Percentiles rank a stretch among this genome's conserved stretches.
phyloP scores from a whole-genome alignment of 1,140 invertebrate genomes.

The Holcopasites calliopsidis region DNA sequence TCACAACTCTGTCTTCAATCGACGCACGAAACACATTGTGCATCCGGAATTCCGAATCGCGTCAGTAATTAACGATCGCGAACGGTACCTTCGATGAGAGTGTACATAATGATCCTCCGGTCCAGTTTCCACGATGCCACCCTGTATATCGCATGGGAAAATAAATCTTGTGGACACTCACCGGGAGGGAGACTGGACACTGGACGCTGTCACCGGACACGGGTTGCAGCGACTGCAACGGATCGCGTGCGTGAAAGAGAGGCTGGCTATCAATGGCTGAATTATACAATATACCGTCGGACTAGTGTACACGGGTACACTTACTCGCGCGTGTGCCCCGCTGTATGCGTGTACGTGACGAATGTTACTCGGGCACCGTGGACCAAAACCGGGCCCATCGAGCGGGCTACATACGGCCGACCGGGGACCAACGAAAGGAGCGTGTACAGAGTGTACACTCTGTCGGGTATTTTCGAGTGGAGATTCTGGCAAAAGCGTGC shows the following conservation, averaged over 20 bases:
- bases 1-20: too few species aligned
- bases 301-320: conserved; percentile 39
- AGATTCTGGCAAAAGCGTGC: conserved; percentile 11
- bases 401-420: background rate
- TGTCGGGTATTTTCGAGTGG: conserved; percentile 44
- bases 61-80: too few species aligned
- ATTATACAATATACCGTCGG: conserved; percentile 74
- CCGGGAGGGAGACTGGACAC: conserved; percentile 77
- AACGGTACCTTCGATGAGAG: too few species aligned
- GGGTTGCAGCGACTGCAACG: conserved; percentile 75
- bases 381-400: background rate
- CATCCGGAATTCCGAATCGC: too few species aligned
- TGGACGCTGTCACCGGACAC: conserved; percentile 78
- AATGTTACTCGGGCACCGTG: too few species aligned
- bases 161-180: conserved; percentile 79
- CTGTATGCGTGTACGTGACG: conserved; percentile 46
- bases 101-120: background rate
- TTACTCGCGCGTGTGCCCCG: conserved; percentile 38
- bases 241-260: conserved; percentile 77
- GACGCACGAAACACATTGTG: background rate
- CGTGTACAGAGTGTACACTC: conserved; percentile 35
- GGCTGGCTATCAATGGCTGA: conserved; percentile 78
- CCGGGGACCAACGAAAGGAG: background rate
- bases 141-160: conserved; percentile 76
- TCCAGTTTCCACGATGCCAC: conserved; percentile 65